Evolutionary conservation across 2,113 vertebrate genomes (phyloP).

Genomic region (Tenebrosternarchus preto): DNA sequence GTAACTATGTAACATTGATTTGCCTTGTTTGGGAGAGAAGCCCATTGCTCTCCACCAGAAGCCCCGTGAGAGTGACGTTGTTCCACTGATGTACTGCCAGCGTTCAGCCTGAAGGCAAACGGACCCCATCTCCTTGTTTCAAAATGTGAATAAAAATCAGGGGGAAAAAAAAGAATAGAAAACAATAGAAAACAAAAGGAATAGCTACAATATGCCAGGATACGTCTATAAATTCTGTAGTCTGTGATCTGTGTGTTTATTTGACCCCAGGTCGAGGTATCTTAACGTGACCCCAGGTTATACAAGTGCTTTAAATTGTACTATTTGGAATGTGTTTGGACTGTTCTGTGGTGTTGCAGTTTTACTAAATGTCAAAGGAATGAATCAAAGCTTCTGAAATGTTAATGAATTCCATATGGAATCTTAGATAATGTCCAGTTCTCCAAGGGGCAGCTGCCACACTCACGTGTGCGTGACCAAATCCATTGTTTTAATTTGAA

Average conservation of each 20-base stretch:
- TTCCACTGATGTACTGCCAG: too few species aligned
- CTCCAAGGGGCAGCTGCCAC: background rate
- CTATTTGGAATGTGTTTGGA: slow-evolving; percentile 22
- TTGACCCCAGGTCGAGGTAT: slow-evolving; percentile 32
- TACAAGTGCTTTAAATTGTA: slow-evolving; percentile 12
- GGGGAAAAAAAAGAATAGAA: too few species aligned
- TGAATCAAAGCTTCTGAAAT: slow-evolving; percentile 14
- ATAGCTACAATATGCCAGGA: background rate
- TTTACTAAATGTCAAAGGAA: slow-evolving; percentile 46
- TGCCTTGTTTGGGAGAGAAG: too few species aligned
- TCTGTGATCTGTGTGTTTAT: background rate
- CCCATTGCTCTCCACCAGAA: too few species aligned
- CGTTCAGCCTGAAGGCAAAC: too few species aligned
- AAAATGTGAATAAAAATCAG: too few species aligned
- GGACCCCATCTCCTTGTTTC: too few species aligned
- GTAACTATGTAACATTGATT: too few species aligned
- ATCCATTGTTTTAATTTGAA: background rate
- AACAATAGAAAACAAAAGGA: background rate
- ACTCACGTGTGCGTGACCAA: background rate
- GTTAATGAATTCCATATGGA: background rate
- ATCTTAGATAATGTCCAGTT: slow-evolving; percentile 7
- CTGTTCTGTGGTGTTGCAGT: slow-evolving; percentile 17
- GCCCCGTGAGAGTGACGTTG: too few species aligned
- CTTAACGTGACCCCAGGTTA: slow-evolving; percentile 8
- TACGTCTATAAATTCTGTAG: background rate